These are phyloP conservation scores for Alca torda DNA, from an alignment of 2,797 vertebrate species.

Conservation along the genomic window DNA sequence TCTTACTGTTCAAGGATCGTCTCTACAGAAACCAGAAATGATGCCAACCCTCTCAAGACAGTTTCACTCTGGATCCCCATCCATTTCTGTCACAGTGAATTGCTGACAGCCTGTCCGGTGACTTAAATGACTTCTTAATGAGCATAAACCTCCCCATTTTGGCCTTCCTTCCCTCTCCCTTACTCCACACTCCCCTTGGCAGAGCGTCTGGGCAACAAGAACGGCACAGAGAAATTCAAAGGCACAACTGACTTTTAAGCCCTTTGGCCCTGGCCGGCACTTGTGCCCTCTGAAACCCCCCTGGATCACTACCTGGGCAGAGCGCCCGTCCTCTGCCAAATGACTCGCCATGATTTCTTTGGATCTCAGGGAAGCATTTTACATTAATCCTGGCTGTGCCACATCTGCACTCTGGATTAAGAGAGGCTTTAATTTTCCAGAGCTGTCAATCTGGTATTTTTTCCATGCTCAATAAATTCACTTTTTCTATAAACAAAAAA, in stretches of 20 bases:
- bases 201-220: not conserved
- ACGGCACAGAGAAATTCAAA: not conserved
- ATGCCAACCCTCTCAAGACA: not conserved
- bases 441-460: constrained; percentile 46
- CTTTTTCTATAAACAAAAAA: constrained; percentile 43
- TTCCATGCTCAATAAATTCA: constrained; percentile 38
- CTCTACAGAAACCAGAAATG: not conserved
- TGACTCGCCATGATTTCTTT: not conserved
- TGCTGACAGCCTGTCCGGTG: not conserved
- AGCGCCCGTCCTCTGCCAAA: not conserved
- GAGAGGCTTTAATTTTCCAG: constrained; percentile 24
- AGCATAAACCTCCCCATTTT: not conserved
- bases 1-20: not conserved
- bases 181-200: not conserved
- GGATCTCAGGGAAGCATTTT: constrained; percentile 1
- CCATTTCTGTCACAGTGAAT: not conserved
- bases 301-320: not conserved
- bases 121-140: not conserved
- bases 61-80: not conserved
- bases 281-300: not conserved
- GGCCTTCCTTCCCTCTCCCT: not conserved
- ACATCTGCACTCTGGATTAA: constrained; percentile 37
- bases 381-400: not conserved
- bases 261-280: not conserved
- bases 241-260: not conserved